Base-by-base conservation (phyloP, 35 echinoderm and acorn worm species). In the Eucidaris tribuloides region DNA sequence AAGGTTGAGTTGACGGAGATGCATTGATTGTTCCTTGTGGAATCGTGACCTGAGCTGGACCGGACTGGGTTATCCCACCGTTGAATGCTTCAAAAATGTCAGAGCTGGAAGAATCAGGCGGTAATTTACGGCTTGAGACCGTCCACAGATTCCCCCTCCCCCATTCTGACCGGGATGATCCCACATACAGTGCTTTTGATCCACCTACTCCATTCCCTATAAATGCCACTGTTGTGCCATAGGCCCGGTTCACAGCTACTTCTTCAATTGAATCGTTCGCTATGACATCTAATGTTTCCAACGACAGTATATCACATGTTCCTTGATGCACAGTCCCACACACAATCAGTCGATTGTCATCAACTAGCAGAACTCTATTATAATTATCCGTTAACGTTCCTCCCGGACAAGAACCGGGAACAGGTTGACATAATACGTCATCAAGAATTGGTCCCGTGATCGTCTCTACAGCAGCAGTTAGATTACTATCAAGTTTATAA, bases 321-420 rank as follows among this genome's bases (percentile, higher is more conserved):
- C 93, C 93, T 62, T 96, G 88, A 62, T 91, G 87, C 2, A 96
- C 71, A 50, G 78, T 96, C 4, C 93, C 93, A 76, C 93, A 96
- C 23, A 84, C 39, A 34, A 96, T 79, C 17, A 96, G 58, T 34
- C 79, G 68, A 68, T 83, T 62, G 13, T 79, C 56, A 68, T 82
- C 88, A 19, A 86, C 41, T 15, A 89, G 58, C 20, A 91, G 58
- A 14, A 96, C 43, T 83, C 91, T 96, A 45, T 96, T 96, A 7
- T 84, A 46, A 63, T 96, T 96, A 35, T 96, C 80, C 27, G 83
- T 91, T 56, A 41, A 13, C 44, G 22, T 17, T 29, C 27, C 24
- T 6, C 33, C 60, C 0, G 4, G 13, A 79, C 88, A 91, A 30
- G 9, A 7, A 55, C 42, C 22, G 1, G 83, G 83, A 18, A 83